Conservation (phyloP, 2,113 vertebrate genomes). For the Apus apus region DNA sequence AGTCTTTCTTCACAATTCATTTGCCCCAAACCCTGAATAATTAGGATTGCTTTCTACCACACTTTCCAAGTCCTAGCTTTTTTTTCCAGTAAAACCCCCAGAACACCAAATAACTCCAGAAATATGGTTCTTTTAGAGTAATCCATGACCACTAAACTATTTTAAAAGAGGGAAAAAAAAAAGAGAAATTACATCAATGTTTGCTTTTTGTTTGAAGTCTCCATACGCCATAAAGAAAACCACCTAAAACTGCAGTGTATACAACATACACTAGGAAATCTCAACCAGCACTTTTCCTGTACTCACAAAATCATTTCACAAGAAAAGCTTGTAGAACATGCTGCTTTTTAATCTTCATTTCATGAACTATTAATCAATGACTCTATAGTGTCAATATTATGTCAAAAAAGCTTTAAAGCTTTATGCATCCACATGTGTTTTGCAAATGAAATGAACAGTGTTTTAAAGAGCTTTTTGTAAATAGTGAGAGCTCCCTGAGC, state of each 20-base stretch:
- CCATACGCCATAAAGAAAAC: not conserved
- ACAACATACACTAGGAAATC: not conserved
- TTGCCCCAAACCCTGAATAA: conserved; percentile 46
- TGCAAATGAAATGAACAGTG: not conserved
- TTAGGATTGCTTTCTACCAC: conserved; percentile 18
- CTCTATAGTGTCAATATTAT: not conserved
- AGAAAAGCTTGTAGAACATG: not conserved
- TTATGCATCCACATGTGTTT: not conserved
- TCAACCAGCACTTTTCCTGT: not conserved
- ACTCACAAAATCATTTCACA: not conserved
- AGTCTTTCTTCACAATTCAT: conserved; percentile 48
- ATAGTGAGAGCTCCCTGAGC: not conserved
- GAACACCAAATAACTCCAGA: not conserved
- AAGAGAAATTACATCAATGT: not conserved
- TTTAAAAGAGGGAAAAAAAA: not conserved
- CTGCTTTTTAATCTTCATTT: not conserved
- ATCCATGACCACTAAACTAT: not conserved
- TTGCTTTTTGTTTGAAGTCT: not conserved
- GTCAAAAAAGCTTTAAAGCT: not conserved
- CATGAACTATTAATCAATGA: not conserved
- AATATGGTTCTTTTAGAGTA: not conserved
- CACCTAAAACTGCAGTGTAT: not conserved
- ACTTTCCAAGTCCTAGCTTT: not conserved
- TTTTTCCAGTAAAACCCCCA: not conserved
- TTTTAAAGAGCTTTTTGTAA: not conserved